Conservation (phyloP, 2,888 invertebrate species). For the Stenolophus ochropezus region DNA sequence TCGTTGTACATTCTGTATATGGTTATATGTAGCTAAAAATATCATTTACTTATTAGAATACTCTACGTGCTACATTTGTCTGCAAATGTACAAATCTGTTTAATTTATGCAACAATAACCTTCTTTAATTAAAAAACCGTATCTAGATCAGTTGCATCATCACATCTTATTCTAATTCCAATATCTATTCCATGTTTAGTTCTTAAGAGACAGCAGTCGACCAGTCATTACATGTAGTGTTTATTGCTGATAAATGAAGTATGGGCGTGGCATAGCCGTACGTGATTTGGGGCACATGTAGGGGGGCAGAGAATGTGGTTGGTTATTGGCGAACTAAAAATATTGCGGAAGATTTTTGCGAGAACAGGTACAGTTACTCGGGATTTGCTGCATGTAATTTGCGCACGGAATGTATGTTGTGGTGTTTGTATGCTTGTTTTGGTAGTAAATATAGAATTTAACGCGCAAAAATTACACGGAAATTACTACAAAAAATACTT, state of each 20-base stretch:
- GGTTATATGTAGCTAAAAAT: no score
- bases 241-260: conserved; percentile 43
- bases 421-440: conserved; percentile 4
- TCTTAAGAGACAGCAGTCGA: no score
- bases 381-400: conserved; percentile 14
- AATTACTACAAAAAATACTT: background rate
- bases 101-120: no score
- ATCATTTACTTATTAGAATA: no score
- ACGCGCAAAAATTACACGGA: background rate
- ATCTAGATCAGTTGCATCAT: no score
- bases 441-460: conserved; percentile 2
- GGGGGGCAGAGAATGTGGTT: conserved; percentile 2
- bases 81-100: no score
- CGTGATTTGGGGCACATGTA: conserved; percentile 36
- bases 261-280: conserved; percentile 33
- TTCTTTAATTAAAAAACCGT: no score
- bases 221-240: conserved; percentile 24
- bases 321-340: conserved; percentile 34
- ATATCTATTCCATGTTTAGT: no score
- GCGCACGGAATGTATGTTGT: background rate
- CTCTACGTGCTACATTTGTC: no score
- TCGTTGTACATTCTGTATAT: no score
- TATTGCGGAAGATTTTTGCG: conserved; percentile 7
- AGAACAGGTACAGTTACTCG: conserved; percentile 10
- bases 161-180: no score